Evolutionary conservation across 2,113 vertebrate species (phyloP).

Genomic region (Semicossyphus pulcher): DNA sequence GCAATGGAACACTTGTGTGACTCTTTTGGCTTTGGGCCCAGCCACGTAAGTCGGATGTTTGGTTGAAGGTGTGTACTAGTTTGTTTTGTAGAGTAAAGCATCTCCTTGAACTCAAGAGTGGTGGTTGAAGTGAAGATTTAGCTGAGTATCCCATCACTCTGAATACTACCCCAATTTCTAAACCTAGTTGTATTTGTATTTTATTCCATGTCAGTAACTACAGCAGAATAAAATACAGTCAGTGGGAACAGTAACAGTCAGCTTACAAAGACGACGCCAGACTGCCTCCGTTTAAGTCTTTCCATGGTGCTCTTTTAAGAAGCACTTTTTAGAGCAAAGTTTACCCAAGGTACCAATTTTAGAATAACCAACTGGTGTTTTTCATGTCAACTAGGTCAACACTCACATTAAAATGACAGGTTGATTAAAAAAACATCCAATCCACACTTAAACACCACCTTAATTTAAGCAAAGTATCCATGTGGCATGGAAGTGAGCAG

Average conservation of each 20-base stretch:
- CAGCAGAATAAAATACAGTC: too few relatives aligned
- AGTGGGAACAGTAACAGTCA: neutral
- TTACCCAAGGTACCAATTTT: neutral
- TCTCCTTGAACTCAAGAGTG: too few relatives aligned
- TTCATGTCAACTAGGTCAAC: slow-evolving; percentile 3
- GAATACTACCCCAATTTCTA: too few relatives aligned
- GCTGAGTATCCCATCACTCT: too few relatives aligned
- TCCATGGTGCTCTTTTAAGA: neutral
- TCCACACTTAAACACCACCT: neutral
- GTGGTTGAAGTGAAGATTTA: too few relatives aligned
- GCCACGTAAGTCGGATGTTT: too few relatives aligned
- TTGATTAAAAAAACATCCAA: neutral
- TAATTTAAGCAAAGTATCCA: neutral
- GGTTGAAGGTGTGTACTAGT: too few relatives aligned
- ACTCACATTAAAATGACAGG: slow-evolving; percentile 5
- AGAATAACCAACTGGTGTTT: neutral
- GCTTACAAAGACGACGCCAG: neutral
- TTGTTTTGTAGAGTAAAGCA: too few relatives aligned
- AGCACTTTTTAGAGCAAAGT: neutral
- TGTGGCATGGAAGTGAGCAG: neutral
- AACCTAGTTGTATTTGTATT: too few relatives aligned
- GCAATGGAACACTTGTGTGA: too few relatives aligned
- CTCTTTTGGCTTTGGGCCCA: too few relatives aligned
- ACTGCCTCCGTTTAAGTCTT: neutral
- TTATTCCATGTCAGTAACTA: too few relatives aligned